These are phyloP conservation scores for Cerceris rybyensis DNA, from an alignment of 2,888 invertebrate genomes.

Conservation along the genomic window DNA sequence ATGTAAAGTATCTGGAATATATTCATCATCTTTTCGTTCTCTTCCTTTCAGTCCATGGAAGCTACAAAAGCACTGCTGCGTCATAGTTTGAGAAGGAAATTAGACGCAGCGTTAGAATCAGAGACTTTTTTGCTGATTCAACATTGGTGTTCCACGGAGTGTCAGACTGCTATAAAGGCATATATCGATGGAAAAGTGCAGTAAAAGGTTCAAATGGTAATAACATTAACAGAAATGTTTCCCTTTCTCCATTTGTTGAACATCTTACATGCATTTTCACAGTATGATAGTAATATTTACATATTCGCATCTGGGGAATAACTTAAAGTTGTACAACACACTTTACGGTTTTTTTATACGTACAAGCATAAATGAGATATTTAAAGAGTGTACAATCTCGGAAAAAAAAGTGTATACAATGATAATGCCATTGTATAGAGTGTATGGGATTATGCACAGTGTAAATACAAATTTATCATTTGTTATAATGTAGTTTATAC, in stretches of 20 bases:
- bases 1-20: not conserved
- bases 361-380: too few relatives aligned
- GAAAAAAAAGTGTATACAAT: not conserved
- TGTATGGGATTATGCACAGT: conserved; percentile 42
- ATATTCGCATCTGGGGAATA: too few relatives aligned
- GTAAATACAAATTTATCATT: conserved; percentile 53
- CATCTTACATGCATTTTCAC: conserved; percentile 7
- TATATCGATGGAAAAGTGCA: conserved; percentile 76
- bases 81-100: conserved; percentile 84
- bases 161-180: conserved; percentile 83
- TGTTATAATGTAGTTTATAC: conserved; percentile 52
- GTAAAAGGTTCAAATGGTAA: conserved; percentile 57
- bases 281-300: too few relatives aligned
- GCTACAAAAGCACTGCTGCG: conserved; percentile 84
- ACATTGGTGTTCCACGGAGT: conserved; percentile 89
- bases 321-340: not conserved
- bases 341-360: too few relatives aligned
- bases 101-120: conserved; percentile 85
- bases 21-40: not conserved
- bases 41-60: conserved; percentile 85
- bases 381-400: not conserved
- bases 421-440: conserved; percentile 24
- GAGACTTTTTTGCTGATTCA: conserved; percentile 88
- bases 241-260: conserved; percentile 27
- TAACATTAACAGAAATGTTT: conserved; percentile 4